phyloP scores from a whole-genome alignment of 2,113 vertebrate genomes.

The Mirza zaza region DNA sequence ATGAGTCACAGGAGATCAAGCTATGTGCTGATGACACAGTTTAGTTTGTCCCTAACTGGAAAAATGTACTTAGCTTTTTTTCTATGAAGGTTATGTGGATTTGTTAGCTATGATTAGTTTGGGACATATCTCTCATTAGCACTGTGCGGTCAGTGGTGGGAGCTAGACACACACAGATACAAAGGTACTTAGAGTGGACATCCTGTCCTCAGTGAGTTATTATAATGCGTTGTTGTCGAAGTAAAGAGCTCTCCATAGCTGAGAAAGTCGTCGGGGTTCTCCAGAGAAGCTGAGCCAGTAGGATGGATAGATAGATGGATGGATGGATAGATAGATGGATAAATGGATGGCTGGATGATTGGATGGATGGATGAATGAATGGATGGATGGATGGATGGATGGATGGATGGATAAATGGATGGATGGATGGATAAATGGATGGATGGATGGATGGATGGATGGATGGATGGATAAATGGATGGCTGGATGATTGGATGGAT shows the following conservation, averaged over 20 bases:
- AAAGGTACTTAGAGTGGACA: neutral
- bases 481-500: too few species aligned
- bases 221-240: neutral
- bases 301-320: too few species aligned
- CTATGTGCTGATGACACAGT: neutral
- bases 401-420: too few species aligned
- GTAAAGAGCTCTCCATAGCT: neutral
- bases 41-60: neutral
- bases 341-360: too few species aligned
- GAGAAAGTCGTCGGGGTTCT: neutral
- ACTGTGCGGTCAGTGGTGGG: neutral
- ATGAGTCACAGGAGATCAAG: conserved; percentile 21
- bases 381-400: too few species aligned
- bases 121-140: neutral
- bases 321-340: too few species aligned
- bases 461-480: too few species aligned
- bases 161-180: neutral
- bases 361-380: too few species aligned
- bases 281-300: neutral
- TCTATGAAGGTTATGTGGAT: neutral
- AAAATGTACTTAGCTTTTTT: neutral
- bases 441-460: too few species aligned
- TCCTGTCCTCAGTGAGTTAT: neutral
- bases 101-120: neutral
- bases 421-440: too few species aligned